Evolutionary conservation across 1,140 invertebrate genomes (phyloP), one percentile per base, ranked within the genome.

Genomic region (Drosophila cardini): DNA sequence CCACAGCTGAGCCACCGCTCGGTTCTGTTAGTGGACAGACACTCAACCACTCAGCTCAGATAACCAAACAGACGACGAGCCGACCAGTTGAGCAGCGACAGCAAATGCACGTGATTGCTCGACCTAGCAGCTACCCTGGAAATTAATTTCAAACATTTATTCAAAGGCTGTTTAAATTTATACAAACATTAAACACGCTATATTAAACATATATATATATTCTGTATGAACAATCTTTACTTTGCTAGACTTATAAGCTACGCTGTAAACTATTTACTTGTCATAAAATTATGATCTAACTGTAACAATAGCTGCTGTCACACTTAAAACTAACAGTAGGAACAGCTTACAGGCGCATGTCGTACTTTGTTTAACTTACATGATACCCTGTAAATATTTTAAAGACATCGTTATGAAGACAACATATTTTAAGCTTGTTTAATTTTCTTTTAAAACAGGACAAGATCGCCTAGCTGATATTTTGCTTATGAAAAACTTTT

Each of bases 1-100:
- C 34, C 15, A 16, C 62, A 52, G 62, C 69, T 43, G 62, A 65
- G 69, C 52, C 10, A 43, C 64, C 55, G 55, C 13, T 71, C 60
- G 57, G 50, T 71, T 71, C 68, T 71, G 68, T 16, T 36, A n/a
- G 46, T 30, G 8, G 45, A 55, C 11, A 45, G 52, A 13, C 60
- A 40, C 46, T 50, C 48, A 63, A 52, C 46, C 60, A 52, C 46
- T 52, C 56, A 43, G 11, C 40, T n/a, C 56, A 43, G 11, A 2
- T 2, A 18, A 7, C n/a, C 34, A 55, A 55, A 55, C 15, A 36
- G 15, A 38, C n/a, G 21, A 63, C 38, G 15, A 5, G 36, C 9
- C 61, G 61, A 63, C 61, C 36, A 52, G 26, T 63, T 40, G 58
- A 50, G 58, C 11, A 36, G 32, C 52, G 26, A 38, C 42, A 36